phyloP scores from a whole-genome alignment of 1,140 invertebrate species.

The Drosophila ogumai region DNA sequence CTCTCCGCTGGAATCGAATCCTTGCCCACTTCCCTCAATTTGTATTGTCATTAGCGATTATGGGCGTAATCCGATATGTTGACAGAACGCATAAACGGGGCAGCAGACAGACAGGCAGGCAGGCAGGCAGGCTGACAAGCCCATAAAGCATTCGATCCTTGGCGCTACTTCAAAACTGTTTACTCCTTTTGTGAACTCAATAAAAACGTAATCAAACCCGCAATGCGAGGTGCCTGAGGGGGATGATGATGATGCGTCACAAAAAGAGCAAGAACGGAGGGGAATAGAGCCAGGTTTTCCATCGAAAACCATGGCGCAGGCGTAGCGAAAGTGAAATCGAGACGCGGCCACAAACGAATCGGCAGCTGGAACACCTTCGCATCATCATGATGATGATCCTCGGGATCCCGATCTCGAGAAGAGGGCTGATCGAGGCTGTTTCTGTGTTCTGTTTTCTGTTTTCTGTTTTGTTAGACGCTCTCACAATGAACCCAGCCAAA shows the following conservation, averaged over 20 bases:
- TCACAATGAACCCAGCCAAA: conserved; percentile 57
- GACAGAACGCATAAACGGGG: conserved; percentile 68
- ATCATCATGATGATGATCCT: conserved; percentile 30
- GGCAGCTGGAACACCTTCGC: conserved; percentile 81
- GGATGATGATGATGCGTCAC: conserved; percentile 53
- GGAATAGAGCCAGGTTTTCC: conserved; percentile 61
- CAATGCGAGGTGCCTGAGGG: conserved; percentile 39
- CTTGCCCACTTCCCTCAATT: conserved; percentile 53
- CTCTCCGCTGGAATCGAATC: conserved; percentile 29
- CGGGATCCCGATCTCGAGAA: conserved; percentile 9
- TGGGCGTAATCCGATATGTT: conserved; percentile 79
- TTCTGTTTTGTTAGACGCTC: conserved; percentile 62
- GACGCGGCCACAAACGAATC: conserved; percentile 52
- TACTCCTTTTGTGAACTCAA: conserved; percentile 73
- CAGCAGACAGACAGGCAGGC: conserved; percentile 5
- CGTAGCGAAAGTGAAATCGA: conserved; percentile 82
- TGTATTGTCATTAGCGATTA: conserved; percentile 83
- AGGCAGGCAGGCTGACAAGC: conserved; percentile 61
- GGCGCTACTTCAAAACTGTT: conserved; percentile 82
- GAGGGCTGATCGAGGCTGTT: conserved; percentile 9
- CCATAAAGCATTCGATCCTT: conserved; percentile 72
- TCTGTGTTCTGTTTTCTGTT: background rate
- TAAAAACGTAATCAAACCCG: conserved; percentile 80
- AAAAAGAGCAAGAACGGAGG: conserved; percentile 48
- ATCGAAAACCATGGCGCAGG: conserved; percentile 63